A percentile compares a stretch with the other conserved stretches of the same genome.
phyloP scores from a whole-genome alignment of 2,888 invertebrate species.

The Incurvaria masculella region DNA sequence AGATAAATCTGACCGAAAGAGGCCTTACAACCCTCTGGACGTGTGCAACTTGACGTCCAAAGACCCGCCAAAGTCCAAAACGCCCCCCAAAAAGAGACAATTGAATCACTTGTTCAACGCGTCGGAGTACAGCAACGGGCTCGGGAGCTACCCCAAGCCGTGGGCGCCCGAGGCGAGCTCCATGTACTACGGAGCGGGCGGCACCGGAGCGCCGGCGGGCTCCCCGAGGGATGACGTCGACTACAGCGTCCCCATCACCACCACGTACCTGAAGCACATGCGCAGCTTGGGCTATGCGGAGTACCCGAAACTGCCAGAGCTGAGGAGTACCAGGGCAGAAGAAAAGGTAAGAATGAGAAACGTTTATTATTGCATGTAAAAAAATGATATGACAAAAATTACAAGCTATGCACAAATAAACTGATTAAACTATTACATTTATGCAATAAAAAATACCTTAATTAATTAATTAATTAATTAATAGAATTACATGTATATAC shows the following conservation, averaged over 20 bases:
- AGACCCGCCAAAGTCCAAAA: constrained; percentile 54
- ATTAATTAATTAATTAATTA: too few relatives aligned
- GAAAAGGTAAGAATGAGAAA: background rate
- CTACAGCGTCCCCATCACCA: constrained; percentile 86
- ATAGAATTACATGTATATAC: too few relatives aligned
- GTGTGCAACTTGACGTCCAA: constrained; percentile 61
- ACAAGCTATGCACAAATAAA: too few relatives aligned
- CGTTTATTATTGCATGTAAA: too few relatives aligned
- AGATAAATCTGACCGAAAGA: constrained; percentile 30
- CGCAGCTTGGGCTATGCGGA: constrained; percentile 66
- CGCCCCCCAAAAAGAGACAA: constrained; percentile 48
- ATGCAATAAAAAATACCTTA: too few relatives aligned
- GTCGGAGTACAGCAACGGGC: constrained; percentile 33
- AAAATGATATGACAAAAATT: too few relatives aligned
- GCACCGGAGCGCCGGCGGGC: constrained; percentile 30
- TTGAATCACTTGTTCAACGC: constrained; percentile 33
- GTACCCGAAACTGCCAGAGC: too few relatives aligned
- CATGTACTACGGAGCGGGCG: constrained; percentile 22
- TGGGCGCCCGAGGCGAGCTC: constrained; percentile 53
- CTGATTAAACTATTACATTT: too few relatives aligned
- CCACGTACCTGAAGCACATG: constrained; percentile 84
- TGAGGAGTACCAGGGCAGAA: background rate
- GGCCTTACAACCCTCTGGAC: constrained; percentile 60
- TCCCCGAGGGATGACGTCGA: constrained; percentile 58
- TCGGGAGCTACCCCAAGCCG: constrained; percentile 55